Percentiles rank a stretch among this genome's conserved stretches.
phyloP scores from a whole-genome alignment of 37 sponge, comb jelly and placozoan species.

The Tethya wilhelma region DNA sequence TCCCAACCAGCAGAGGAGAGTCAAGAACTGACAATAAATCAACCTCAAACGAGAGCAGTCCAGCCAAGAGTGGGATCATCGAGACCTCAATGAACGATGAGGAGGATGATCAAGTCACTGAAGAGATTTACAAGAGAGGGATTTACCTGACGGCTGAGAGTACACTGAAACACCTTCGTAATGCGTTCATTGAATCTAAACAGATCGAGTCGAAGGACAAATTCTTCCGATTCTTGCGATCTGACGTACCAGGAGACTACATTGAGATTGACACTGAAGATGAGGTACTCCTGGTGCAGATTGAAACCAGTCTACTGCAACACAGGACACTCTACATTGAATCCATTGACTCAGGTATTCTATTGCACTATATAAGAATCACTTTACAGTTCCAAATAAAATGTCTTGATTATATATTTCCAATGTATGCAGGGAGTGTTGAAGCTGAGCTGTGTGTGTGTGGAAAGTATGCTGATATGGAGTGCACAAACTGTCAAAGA shows the following conservation, averaged over 20 bases:
- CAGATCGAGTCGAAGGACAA: constrained; percentile 32
- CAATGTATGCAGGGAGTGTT: constrained; percentile 14
- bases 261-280: constrained; percentile 50
- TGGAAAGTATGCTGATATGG: constrained; percentile 76
- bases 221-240: constrained; percentile 40
- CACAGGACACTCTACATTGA: constrained; percentile 51
- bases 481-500: constrained; percentile 62
- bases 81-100: background rate
- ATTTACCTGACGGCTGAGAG: constrained; percentile 35
- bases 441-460: constrained; percentile 75
- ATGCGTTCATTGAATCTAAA: constrained; percentile 53
- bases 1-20: too few relatives aligned
- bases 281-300: constrained; percentile 12
- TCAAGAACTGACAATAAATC: too few relatives aligned
- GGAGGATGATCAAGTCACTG: background rate
- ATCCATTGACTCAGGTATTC: constrained; percentile 24
- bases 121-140: constrained; percentile 43
- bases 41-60: too few relatives aligned
- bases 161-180: constrained; percentile 65
- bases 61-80: too few relatives aligned
- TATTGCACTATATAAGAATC: background rate
- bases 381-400: background rate
- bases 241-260: constrained; percentile 35
- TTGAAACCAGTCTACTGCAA: constrained; percentile 26
- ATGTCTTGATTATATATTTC: background rate